These are phyloP conservation scores for Lepidothrix coronata DNA, from an alignment of 2,113 vertebrate species.

Conservation along the genomic window DNA sequence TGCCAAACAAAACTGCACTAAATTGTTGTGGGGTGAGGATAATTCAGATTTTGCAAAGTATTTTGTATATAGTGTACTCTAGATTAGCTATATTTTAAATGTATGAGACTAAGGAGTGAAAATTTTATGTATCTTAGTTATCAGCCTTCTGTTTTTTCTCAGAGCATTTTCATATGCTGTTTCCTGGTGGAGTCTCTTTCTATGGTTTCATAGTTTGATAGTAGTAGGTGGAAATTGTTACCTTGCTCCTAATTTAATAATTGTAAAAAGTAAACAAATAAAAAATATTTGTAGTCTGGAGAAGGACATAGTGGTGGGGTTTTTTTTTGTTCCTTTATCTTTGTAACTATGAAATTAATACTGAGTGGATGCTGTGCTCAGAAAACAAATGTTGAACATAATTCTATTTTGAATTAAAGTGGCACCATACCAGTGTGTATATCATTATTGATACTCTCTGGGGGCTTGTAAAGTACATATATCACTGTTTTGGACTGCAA, in stretches of 20 bases:
- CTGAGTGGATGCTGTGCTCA: neutral
- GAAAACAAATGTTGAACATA: slow-evolving; percentile 1
- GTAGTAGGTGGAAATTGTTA: neutral
- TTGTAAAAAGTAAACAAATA: neutral
- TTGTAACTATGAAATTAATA: neutral
- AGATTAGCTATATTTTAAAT: neutral
- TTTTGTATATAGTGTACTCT: neutral
- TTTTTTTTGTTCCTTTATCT: neutral
- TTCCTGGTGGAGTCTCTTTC: neutral
- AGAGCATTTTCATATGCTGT: neutral
- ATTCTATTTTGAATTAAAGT: neutral
- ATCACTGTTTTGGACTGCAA: neutral
- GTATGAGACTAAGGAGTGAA: neutral
- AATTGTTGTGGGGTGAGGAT: neutral
- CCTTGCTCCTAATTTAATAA: neutral
- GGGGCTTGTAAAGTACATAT: neutral
- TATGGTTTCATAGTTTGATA: neutral
- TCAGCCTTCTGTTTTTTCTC: neutral
- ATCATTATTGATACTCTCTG: neutral
- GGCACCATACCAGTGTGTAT: neutral
- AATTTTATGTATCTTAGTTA: neutral
- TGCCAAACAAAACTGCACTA: neutral
- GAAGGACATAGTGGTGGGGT: neutral
- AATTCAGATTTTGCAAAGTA: neutral
- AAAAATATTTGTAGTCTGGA: neutral